Percentiles rank a stretch among this genome's conserved stretches.
These are phyloP conservation scores for Amphiura filiformis DNA, from an alignment of 35 echinoderm and acorn worm genomes.

Conservation along the genomic window DNA sequence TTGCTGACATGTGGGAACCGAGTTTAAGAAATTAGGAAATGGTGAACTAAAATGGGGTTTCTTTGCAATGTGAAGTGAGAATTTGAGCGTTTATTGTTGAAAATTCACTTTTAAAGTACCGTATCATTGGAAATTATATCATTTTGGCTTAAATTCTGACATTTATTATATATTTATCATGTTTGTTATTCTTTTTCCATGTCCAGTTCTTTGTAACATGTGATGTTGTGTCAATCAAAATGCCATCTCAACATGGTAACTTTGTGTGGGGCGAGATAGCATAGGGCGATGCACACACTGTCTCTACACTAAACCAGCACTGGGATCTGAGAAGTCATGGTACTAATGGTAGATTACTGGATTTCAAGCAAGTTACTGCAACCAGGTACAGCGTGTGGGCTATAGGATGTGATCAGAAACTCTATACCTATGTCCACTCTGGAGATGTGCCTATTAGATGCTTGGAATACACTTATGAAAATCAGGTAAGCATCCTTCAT, in stretches of 20 bases:
- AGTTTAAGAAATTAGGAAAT: no score
- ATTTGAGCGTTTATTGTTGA: no score
- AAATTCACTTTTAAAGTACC: no score
- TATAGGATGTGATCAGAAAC: conserved; percentile 68
- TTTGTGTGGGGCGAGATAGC: conserved; percentile 84
- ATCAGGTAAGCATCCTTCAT: no score
- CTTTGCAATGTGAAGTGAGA: no score
- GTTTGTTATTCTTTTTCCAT: no score
- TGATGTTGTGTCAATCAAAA: background rate
- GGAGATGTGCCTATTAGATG: conserved; percentile 86
- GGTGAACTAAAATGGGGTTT: no score
- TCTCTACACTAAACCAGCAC: conserved; percentile 64
- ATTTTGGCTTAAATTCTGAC: no score
- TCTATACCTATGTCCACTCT: conserved; percentile 76
- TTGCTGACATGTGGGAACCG: no score
- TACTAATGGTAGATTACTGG: conserved; percentile 50
- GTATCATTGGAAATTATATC: no score
- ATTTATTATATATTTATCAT: no score
- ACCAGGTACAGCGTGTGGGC: conserved; percentile 79
- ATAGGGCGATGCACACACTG: conserved; percentile 67
- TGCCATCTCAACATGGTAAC: conserved; percentile 60
- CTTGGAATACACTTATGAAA: conserved; percentile 94
- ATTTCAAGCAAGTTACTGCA: conserved; percentile 82
- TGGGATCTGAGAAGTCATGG: conserved; percentile 73
- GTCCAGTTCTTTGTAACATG: background rate